Conservation (phyloP, 2,113 vertebrate species). For the Sebastes schlegelii region DNA sequence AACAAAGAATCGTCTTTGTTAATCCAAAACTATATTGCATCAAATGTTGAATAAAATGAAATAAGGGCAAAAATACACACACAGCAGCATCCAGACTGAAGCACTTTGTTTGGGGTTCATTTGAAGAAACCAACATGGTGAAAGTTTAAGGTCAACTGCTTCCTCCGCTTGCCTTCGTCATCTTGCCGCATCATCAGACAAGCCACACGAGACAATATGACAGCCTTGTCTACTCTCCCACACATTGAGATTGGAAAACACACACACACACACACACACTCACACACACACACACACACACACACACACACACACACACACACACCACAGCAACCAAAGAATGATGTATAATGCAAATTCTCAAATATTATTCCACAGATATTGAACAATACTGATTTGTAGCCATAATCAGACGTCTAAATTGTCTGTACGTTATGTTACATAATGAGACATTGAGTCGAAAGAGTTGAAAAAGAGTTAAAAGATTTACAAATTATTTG, state of each 20-base stretch:
- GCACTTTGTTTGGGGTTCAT: constrained; percentile 23
- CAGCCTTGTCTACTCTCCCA: neutral
- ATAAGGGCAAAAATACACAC: neutral
- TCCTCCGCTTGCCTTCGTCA: constrained; percentile 7
- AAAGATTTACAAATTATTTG: too few species aligned
- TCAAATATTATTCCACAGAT: too few species aligned
- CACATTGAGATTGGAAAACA: neutral
- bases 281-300: too few species aligned
- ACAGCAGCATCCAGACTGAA: neutral
- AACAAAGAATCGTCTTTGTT: neutral
- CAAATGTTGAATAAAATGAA: neutral
- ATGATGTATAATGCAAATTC: too few species aligned
- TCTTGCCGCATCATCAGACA: constrained; percentile 14
- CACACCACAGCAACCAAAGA: too few species aligned
- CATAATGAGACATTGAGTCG: too few species aligned
- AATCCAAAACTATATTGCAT: neutral
- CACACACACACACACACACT: neutral
- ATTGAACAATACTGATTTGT: too few species aligned
- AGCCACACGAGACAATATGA: constrained; percentile 8
- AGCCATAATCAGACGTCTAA: too few species aligned
- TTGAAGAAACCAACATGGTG: constrained; percentile 14
- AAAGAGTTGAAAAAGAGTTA: too few species aligned
- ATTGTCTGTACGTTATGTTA: too few species aligned
- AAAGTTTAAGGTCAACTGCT: constrained; percentile 38
- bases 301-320: too few species aligned